Conservation (phyloP, 2,113 vertebrate species). For the Hippocampus barbouri region DNA sequence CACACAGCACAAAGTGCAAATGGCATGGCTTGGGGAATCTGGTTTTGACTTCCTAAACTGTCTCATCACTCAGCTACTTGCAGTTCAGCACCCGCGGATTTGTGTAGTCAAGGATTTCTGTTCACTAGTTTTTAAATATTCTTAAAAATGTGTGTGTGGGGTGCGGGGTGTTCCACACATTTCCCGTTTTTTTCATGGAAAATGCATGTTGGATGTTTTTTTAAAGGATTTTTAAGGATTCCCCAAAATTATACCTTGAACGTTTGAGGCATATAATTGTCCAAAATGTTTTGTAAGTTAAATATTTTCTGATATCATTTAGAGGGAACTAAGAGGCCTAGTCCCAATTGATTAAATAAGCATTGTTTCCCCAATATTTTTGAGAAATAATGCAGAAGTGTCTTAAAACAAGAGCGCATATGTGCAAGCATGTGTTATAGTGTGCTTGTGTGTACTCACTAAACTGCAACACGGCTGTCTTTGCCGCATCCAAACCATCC, state of each 20-base stretch:
- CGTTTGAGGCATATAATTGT: neutral
- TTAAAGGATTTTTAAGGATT: too few species aligned
- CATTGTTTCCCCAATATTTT: neutral
- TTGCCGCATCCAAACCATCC: slow-evolving; percentile 50
- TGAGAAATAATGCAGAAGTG: neutral
- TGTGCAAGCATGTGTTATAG: neutral
- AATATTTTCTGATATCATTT: neutral
- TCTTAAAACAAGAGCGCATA: neutral
- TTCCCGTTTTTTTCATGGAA: too few species aligned
- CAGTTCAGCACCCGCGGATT: too few species aligned
- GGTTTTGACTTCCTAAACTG: slow-evolving; percentile 8
- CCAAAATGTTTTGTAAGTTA: neutral
- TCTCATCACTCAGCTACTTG: neutral
- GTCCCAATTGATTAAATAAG: neutral
- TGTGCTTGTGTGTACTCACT: slow-evolving; percentile 21
- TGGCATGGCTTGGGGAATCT: slow-evolving; percentile 16
- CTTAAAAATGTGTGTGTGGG: too few species aligned
- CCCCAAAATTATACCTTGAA: neutral
- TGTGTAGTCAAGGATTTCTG: too few species aligned
- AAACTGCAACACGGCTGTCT: slow-evolving; percentile 65
- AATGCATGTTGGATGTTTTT: too few species aligned
- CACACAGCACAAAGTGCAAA: slow-evolving; percentile 17
- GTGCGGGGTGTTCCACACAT: too few species aligned
- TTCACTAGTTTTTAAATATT: too few species aligned
- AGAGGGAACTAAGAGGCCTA: neutral